phyloP scores from a whole-genome alignment of 2,797 vertebrate species.

The Jordanella pulchra region DNA sequence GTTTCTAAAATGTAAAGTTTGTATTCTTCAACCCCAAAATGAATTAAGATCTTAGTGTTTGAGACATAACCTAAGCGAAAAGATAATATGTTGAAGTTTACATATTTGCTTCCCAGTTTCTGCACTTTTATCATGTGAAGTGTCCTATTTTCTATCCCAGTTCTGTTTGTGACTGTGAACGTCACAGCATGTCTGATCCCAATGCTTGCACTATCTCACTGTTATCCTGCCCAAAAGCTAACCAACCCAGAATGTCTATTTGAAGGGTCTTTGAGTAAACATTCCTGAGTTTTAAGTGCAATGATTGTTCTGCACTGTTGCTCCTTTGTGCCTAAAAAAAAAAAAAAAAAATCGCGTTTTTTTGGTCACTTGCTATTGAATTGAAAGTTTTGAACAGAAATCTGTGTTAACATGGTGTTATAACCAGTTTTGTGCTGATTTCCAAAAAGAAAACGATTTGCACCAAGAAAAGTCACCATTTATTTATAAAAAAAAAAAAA shows the following conservation, averaged over 20 bases:
- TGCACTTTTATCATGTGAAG: slow-evolving; percentile 36
- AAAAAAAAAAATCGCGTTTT: neutral
- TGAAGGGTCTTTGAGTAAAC: slow-evolving; percentile 49
- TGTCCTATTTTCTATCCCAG: slow-evolving; percentile 26
- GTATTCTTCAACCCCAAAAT: slow-evolving; percentile 52
- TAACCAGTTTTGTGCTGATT: neutral
- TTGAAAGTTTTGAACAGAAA: neutral
- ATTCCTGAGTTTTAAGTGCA: slow-evolving; percentile 67
- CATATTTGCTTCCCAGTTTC: slow-evolving; percentile 43
- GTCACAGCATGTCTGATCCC: slow-evolving; percentile 57
- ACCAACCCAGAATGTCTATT: slow-evolving; percentile 40
- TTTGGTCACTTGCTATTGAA: neutral
- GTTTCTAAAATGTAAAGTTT: slow-evolving; percentile 54
- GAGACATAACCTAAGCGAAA: slow-evolving; percentile 59
- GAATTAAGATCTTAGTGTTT: slow-evolving; percentile 43
- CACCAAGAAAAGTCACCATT: neutral
- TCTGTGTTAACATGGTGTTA: neutral
- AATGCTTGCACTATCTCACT: slow-evolving; percentile 63
- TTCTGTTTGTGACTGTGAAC: slow-evolving; percentile 40
- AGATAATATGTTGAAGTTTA: slow-evolving; percentile 16
- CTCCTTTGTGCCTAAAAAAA: slow-evolving; percentile 1
- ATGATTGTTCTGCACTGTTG: slow-evolving; percentile 71
- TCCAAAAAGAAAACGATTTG: neutral
- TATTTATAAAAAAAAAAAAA: neutral
- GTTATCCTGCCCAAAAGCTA: slow-evolving; percentile 54